Evolutionary conservation across 1,140 invertebrate genomes (phyloP), one percentile per base, ranked within the genome.

Genomic region (Neodiprion fabricii): DNA sequence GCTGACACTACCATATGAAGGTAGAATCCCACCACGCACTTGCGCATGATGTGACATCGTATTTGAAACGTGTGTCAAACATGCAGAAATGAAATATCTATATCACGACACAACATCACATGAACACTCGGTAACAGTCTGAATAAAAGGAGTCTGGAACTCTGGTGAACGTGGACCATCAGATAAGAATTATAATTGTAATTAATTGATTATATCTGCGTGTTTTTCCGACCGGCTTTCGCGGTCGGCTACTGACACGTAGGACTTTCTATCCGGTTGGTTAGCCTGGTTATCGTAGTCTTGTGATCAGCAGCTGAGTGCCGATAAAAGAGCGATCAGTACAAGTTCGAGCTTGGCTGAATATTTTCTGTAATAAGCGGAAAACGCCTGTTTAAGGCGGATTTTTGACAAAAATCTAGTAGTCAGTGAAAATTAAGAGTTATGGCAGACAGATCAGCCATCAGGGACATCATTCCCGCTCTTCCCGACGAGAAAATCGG

Each of bases 401-500:
- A 53, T 78, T 72, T 53, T 71, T 72, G 50, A 71, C 61, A 48
- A 68, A 53, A 72, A 71, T 28, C 53, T 71, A 50, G 11, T 23
- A 28, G 14, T 40, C 47, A 61, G 74, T 72, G 53, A 48, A 12
- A 49, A 48, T 48, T 4, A 74, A 53, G 61, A 78, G 84, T 65
- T 72, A 89, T 89, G 85, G 86, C 88, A 17, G 88, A 90, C 72
- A 87, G 85, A 28, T 74, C 87, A 79, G 92, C 91, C 85, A 92
- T 94, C 76, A 92, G 93, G 79, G 92, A 94, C 83, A 91, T 95
- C 66, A 92, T 94, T 76, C 92, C 92, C 21, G 89, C 91, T 74
- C 85, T 95, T 78, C 93, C 93, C 73, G 94, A 95, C 80, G 94
- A 95, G 79, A 95, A 95, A 91, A 95, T 94, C 81, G 94, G 94